Base-by-base conservation (phyloP, 2,113 vertebrate species). In the Mesocricetus auratus region DNA sequence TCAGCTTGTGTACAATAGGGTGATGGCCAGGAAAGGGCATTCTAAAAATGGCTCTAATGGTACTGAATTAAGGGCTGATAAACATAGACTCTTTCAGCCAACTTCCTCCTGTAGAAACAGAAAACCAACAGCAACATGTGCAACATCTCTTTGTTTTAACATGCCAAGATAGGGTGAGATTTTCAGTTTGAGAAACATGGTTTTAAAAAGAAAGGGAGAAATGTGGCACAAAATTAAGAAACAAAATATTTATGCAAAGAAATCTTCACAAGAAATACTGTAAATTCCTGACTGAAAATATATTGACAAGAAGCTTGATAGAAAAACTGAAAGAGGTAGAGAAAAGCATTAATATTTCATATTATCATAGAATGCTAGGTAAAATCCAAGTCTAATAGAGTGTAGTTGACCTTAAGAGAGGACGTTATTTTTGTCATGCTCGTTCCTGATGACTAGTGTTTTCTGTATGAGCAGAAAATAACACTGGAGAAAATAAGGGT, bases 191-290 rank as follows among this genome's bases (percentile, higher is more conserved):
- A 96, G 96, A 93, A 97, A 91, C 50, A 86, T 24, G 3, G 26
- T 88, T 97, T 94, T 12, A 92, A 94, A 93, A 60, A 77, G 50
- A 94, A 91, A 75, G 13, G 74, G 69, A 42, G 66, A 95, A 96
- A 45, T 17, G 74, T 39, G 15, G 19, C 66, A 95, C 53, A 90
- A 96, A 98, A 97, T 92, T 75, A 94, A 88, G 64, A 89, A 96
- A 4, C 79, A 94, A 98, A 97, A 95, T 95, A 89, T 91, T 98
- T 97, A 95, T 64, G 68, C 94, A 85, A 68, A 85, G 86, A 97
- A 95, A 95, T 71, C 64, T 93, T 89, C 77, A 90, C 93, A 64
- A 98, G 62, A 81, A 93, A 42, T 95, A 89, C 36, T 94, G 66
- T 90, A 88, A 97, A 83, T 81, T 68, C 64, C 64, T 93, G 22